phyloP scores from a whole-genome alignment of 2,113 vertebrate genomes.

The Oenanthe oenanthe region DNA sequence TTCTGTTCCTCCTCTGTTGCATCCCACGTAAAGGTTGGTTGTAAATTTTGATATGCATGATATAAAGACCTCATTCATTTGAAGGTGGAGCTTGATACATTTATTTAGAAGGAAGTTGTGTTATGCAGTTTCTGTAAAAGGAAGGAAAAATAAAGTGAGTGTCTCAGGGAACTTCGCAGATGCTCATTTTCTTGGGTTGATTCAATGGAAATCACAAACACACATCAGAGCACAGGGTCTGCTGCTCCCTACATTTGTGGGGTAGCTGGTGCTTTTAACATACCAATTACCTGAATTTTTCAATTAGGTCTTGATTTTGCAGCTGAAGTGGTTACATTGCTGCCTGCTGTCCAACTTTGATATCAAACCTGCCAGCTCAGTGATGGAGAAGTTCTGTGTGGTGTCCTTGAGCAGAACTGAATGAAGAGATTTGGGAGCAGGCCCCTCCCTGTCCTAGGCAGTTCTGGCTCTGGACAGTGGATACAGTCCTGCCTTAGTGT shows the following conservation, averaged over 20 bases:
- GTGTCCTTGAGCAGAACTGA: not conserved
- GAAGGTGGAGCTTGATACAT: not conserved
- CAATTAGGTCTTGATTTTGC: not conserved
- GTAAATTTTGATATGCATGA: not conserved
- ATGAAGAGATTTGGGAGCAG: not conserved
- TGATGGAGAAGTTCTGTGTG: not conserved
- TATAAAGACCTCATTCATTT: not conserved
- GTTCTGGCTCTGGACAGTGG: not conserved
- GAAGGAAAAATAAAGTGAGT: not conserved
- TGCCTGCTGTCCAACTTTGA: not conserved
- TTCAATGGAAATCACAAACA: not conserved
- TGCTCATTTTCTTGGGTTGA: not conserved
- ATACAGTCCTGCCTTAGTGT: not conserved
- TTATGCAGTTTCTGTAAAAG: not conserved
- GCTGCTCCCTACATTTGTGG: not conserved
- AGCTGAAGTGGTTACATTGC: not conserved
- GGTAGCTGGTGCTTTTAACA: not conserved
- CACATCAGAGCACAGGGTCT: not conserved
- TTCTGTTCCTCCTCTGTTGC: not conserved
- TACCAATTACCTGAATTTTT: not conserved
- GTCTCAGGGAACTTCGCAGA: not conserved
- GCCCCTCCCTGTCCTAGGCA: rapidly evolving
- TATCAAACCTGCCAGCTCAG: not conserved
- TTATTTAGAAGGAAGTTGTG: not conserved
- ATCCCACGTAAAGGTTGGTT: not conserved